Evolutionary conservation across 2,797 vertebrate genomes (phyloP), one percentile per base, ranked within the genome.

Genomic region (Phalloptychus januarius): DNA sequence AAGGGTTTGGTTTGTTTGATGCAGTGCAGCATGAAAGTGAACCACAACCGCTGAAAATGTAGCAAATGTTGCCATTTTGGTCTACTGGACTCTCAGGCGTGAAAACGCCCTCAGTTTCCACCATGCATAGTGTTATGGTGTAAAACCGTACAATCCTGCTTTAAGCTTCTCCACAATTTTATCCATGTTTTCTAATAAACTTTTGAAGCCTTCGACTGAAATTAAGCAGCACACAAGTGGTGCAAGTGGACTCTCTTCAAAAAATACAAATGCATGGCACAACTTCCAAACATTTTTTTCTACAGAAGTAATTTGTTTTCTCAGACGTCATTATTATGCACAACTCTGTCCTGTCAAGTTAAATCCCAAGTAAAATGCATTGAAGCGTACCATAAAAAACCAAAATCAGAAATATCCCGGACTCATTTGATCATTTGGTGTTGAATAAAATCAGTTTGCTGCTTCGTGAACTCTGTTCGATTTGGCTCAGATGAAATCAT

Each of bases 401-500:
- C 13, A 58, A 36, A 36, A 63, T 33, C 31, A 20, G 58, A 63
- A 20, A 36, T 10, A 63, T 16, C 6, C 36, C 38, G 61, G 33
- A 38, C 28, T 56, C 31, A 61, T 58, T 15, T 33, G 15, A 8
- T 63, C 18, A 63, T 63, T 63, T 67, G 63, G 36, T 38, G 63
- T 65, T 67, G 4, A 40, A 67, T 67, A 40, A 44, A 36, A 70
- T 31, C 7, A 16, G 12, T 70, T 40, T 54, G 23, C n/a, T 69
- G 40, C 15, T 52, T 56, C 8, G 78, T 48, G 10, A 79, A 83
- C 72, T 72, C 82, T 58, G 75, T 50, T 46, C 80, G 75, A 23
- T 76, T 77, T 36, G 77, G 76, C 80, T 75, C 72, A 86, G 83
- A 88, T 85, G 65, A 42, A 79, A 83, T 87, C 77, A 63, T 87